Evolutionary conservation across 2,113 vertebrate genomes (phyloP).

Genomic region (Entomyzon cyanotis): DNA sequence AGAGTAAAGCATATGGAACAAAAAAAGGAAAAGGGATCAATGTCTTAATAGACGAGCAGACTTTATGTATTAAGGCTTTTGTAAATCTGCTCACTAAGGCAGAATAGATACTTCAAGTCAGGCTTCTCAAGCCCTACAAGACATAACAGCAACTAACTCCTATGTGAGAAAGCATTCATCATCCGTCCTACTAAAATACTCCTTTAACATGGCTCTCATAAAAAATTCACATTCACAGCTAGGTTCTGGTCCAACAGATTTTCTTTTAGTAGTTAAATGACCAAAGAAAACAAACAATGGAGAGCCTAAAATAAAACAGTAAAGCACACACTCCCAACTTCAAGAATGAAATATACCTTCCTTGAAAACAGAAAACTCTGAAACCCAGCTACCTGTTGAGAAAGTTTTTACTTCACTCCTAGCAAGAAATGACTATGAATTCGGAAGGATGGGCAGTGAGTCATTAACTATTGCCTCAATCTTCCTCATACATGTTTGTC

Average conservation of each 20-base stretch:
- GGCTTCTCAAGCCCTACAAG: neutral
- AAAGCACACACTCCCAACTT: neutral
- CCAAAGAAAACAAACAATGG: accelerated
- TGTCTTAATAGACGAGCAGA: neutral
- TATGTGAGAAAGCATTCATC: neutral
- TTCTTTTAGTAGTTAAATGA: neutral
- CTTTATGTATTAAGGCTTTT: neutral
- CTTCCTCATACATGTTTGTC: neutral
- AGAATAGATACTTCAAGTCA: neutral
- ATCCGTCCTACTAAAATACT: neutral
- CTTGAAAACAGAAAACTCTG: neutral
- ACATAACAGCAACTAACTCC: neutral
- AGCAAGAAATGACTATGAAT: neutral
- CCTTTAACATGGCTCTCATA: too few relatives aligned
- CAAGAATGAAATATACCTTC: neutral
- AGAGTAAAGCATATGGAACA: neutral
- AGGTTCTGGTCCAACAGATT: neutral
- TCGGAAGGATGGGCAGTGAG: neutral
- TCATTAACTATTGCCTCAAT: neutral
- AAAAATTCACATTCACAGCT: neutral
- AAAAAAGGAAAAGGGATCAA: neutral
- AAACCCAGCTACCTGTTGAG: neutral
- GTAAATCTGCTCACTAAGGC: neutral
- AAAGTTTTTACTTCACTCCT: neutral
- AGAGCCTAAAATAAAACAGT: neutral